Base-by-base conservation (phyloP, 2,797 vertebrate genomes). In the Urophycis tenuis region DNA sequence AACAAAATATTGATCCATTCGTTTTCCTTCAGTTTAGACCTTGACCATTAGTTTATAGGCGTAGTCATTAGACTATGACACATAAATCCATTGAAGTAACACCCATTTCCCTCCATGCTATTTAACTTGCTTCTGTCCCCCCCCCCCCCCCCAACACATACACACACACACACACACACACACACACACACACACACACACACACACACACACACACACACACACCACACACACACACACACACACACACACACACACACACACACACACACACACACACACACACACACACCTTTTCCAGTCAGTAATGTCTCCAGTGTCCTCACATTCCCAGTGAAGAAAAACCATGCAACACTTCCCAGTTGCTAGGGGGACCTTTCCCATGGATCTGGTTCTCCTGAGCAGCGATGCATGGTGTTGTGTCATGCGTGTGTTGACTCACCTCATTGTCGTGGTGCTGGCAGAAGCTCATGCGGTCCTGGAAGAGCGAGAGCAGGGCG, bases 401-500 rank as follows among this genome's bases (percentile, higher is more conserved):
- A 10, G 70, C 19, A 33, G 25, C 49, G 7, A 0, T 30, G 30
- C 33, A 11, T 29, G 25, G n/a, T 60, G 22, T 9, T 1, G 45
- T 53, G 45, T 53, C 1, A 3, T 25, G 53, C 8, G n/a, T n/a
- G n/a, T n/a, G n/a, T 3, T 75, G 7, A 79, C 91, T 95, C 90
- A 96, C 95, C 95, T 97, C 94, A 60, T 91, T 94, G 81, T 95
- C 94, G 41, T 96, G 95, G 53, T 96, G 95, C 82, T 96, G 95
- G 92, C 96, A 97, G 92, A 93, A 95, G 86, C 91, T 94, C 85
- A 95, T 93, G 77, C 93, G 92, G 80, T 96, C 95, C 67, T 95
- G 95, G 86, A 96, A 96, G 73, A 95, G 91, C 6, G 95, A 94
- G 81, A 96, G 91, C 81, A 96, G 88, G 84, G 93, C 93, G 39